Conservation (phyloP, 2,113 vertebrate species). For the Notothenia coriiceps region DNA sequence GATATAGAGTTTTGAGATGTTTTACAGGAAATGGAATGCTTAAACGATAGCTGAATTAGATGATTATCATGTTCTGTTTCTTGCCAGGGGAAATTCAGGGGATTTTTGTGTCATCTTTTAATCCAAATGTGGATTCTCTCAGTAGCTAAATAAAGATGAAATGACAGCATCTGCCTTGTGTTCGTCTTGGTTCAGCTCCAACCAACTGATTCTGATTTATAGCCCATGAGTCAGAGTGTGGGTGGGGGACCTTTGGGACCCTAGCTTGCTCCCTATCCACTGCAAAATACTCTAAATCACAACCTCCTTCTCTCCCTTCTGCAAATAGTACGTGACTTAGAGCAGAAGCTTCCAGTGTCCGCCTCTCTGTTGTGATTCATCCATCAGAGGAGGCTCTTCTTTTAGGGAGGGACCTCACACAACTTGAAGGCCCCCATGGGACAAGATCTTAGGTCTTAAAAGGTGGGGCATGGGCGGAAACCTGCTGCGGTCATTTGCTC, state of each 20-base stretch:
- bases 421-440: conserved; percentile 8
- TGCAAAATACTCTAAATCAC: conserved; percentile 8
- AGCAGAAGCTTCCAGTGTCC: conserved; percentile 25
- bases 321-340: conserved; percentile 34
- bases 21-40: not conserved
- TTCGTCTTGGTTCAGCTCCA: conserved; percentile 46
- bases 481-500: conserved; percentile 37
- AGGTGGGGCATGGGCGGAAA: conserved; percentile 51
- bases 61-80: not conserved
- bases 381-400: conserved; percentile 15
- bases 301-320: conserved; percentile 14
- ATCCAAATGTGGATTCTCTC: conserved; percentile 30
- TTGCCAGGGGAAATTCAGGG: not conserved
- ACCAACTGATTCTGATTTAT: conserved; percentile 29
- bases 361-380: conserved; percentile 23
- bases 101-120: conserved; percentile 11
- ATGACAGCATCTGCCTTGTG: conserved; percentile 48
- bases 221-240: conserved; percentile 37
- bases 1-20: not conserved
- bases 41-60: conserved; percentile 1
- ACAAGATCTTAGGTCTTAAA: conserved; percentile 24
- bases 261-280: conserved; percentile 29
- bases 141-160: conserved; percentile 53
- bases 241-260: conserved; percentile 33
- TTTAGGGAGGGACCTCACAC: conserved; percentile 20